These are phyloP conservation scores for Ctenodactylus gundi DNA, from an alignment of 2,113 vertebrate genomes.

Conservation along the genomic window DNA sequence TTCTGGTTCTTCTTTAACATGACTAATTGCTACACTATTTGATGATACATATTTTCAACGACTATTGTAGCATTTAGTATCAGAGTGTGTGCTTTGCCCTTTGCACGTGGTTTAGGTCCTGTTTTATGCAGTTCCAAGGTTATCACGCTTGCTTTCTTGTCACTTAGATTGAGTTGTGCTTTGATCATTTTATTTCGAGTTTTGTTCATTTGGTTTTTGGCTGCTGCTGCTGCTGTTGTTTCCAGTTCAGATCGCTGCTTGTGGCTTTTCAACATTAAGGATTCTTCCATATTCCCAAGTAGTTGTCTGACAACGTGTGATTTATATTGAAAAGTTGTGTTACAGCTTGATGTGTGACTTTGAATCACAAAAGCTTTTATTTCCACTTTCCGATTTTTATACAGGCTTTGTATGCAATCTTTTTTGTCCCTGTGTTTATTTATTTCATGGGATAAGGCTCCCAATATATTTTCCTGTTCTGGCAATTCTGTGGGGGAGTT, in stretches of 20 bases:
- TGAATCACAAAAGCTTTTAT: neutral
- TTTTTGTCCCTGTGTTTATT: neutral
- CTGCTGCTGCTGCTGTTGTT: neutral
- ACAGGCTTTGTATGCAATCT: neutral
- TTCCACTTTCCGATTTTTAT: neutral
- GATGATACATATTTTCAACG: neutral
- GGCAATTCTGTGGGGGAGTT: neutral
- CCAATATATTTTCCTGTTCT: neutral
- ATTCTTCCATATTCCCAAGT: neutral
- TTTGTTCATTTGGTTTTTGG: neutral
- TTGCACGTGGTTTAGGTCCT: neutral
- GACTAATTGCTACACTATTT: neutral
- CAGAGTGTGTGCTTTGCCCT: neutral
- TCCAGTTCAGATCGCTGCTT: neutral
- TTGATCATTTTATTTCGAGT: too few relatives aligned
- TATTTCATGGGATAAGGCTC: neutral
- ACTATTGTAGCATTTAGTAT: neutral
- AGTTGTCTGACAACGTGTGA: neutral
- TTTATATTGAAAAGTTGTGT: neutral
- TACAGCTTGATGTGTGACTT: neutral
- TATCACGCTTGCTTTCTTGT: neutral
- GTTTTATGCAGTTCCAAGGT: neutral
- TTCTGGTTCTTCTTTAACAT: neutral
- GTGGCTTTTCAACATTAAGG: neutral
- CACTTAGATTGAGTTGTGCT: neutral